Base-by-base conservation (phyloP, 2,113 vertebrate species). In the Anhinga rufa region DNA sequence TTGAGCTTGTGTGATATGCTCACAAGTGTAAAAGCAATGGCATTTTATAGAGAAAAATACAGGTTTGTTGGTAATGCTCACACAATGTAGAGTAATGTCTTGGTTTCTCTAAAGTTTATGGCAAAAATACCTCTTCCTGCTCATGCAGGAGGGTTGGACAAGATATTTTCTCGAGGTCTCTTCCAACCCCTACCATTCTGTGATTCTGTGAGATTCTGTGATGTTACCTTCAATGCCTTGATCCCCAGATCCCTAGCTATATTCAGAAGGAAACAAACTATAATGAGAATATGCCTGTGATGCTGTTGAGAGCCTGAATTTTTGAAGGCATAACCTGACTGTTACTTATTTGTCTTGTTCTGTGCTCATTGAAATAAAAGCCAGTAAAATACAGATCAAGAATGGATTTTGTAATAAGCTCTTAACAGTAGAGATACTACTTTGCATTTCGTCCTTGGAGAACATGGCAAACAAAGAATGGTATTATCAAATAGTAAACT, bases 31-130 rank as follows among this genome's bases (percentile, higher is more conserved):
- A 82, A 94, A 90, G 8, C 22, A 75, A 71, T 51, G 12, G 5
- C 4, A 66, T n/a, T 82, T 79, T 55, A 42, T 36, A 62, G 52
- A 86, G 25, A 25, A 90, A 95, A 71, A 8, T 20, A 17, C 21
- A 10, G 1, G 15, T 48, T 71, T 29, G 1, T 72, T 61, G 4
- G 7, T 49, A 69, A 42, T 0, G 2, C 17, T 58, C 1, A 1
- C 31, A 64, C 5, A 79, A 38, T 29, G 4, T 34, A 64, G 8
- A 70, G 9, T 34, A 82, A 21, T 9, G 8, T 58, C 46, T 61
- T 60, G 17, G 12, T 10, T 86, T 44, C 22, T 68, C 10, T 60
- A 57, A 72, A 28, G 6, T 79, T 76, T n/a, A 29, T 61, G 34
- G 17, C 12, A 86, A 89, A 94, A 89, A 25, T 28, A 54, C 2